Percentiles rank a stretch among this genome's conserved stretches.
These are phyloP conservation scores for Clamator glandarius DNA, from an alignment of 2,797 vertebrate species.

Conservation along the genomic window DNA sequence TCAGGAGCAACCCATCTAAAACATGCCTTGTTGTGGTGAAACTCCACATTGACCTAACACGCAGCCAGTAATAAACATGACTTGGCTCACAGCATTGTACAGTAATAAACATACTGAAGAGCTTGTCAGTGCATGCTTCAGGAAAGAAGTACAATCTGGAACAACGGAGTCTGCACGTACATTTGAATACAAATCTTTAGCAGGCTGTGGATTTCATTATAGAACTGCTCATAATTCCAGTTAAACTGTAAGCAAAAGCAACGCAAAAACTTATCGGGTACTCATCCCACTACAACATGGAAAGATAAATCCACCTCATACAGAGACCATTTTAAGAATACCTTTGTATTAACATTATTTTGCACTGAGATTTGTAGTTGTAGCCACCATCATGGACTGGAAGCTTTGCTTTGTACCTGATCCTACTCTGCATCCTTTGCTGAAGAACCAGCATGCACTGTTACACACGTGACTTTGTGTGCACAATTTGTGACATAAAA, in stretches of 20 bases:
- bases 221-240: not conserved
- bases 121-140: not conserved
- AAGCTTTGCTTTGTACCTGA: not conserved
- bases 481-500: not conserved
- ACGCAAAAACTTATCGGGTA: not conserved
- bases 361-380: not conserved
- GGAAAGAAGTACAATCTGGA: conserved; percentile 12
- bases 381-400: not conserved
- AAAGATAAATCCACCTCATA: not conserved
- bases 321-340: not conserved
- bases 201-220: not conserved
- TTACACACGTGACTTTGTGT: not conserved
- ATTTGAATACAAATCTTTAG: not conserved
- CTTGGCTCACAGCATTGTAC: not conserved
- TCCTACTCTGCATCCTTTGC: not conserved
- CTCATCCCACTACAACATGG: not conserved
- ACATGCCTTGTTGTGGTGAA: not conserved
- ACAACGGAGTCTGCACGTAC: not conserved
- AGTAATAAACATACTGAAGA: conserved; percentile 9
- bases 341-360: not conserved
- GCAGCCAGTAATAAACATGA: not conserved
- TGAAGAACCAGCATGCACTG: not conserved
- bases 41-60: not conserved
- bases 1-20: not conserved
- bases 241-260: conserved; percentile 1